These are phyloP conservation scores for Lithobates sylvaticus DNA, from an alignment of 2,797 vertebrate species.

Conservation along the genomic window DNA sequence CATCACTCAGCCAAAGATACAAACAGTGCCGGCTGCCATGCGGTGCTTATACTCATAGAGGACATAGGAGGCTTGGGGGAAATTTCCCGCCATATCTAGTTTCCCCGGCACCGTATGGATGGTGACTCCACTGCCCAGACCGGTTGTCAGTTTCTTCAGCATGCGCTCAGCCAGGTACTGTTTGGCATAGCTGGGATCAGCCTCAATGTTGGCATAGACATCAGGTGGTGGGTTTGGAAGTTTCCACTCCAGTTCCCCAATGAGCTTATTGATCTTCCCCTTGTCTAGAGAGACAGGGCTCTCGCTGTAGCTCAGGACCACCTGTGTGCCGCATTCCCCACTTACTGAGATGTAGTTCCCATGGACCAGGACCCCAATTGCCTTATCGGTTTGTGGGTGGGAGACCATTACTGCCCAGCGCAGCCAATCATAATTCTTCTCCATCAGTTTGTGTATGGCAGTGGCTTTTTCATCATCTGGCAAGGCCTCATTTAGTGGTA, in stretches of 20 bases:
- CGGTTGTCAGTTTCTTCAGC: constrained; percentile 76
- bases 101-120: constrained; percentile 77
- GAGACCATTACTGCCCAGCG: constrained; percentile 80
- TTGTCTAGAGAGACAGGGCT: constrained; percentile 74
- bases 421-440: constrained; percentile 80
- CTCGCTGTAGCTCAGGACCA: constrained; percentile 75
- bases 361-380: constrained; percentile 54
- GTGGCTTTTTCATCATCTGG: constrained; percentile 68
- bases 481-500: constrained; percentile 66
- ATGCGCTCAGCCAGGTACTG: constrained; percentile 76
- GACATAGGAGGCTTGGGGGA: constrained; percentile 74
- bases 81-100: constrained; percentile 78
- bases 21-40: constrained; percentile 77
- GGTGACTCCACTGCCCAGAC: constrained; percentile 71
- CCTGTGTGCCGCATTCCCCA: constrained; percentile 66
- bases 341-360: constrained; percentile 69
- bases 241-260: constrained; percentile 81
- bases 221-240: constrained; percentile 79
- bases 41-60: constrained; percentile 80
- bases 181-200: constrained; percentile 72
- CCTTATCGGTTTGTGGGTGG: constrained; percentile 53
- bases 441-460: constrained; percentile 71
- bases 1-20: constrained; percentile 73
- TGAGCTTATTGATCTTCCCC: constrained; percentile 77
- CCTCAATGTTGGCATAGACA: constrained; percentile 77